A percentile compares a stretch with the other conserved stretches of the same genome.
phyloP scores from a whole-genome alignment of 2,797 vertebrate species.

The Micropoecilia bifurca region DNA sequence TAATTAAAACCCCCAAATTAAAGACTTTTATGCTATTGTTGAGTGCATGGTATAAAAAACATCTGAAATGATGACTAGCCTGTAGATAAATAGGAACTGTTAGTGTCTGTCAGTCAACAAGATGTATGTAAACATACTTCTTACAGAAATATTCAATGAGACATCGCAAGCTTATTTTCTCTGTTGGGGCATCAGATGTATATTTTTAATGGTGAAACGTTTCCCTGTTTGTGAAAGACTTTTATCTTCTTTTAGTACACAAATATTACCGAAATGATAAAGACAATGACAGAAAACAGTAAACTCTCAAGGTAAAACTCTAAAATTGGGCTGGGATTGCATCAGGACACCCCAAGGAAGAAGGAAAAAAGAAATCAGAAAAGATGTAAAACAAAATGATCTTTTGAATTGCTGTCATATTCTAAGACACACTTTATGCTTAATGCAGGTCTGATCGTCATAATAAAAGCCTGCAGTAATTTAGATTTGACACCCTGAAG shows the following conservation, averaged over 20 bases:
- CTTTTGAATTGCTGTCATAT: background rate
- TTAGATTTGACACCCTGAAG: conserved; percentile 10
- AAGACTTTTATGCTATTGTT: background rate
- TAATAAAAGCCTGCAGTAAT: conserved; percentile 17
- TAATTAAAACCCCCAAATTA: background rate
- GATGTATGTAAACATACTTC: background rate
- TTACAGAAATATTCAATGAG: background rate
- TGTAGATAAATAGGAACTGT: background rate
- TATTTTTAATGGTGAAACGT: conserved; percentile 33
- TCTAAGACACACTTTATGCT: conserved; percentile 3
- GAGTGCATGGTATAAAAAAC: background rate
- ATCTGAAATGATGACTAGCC: background rate
- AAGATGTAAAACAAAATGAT: background rate
- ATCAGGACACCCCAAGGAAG: background rate
- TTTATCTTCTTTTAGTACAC: conserved; percentile 32
- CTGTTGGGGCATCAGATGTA: conserved; percentile 23
- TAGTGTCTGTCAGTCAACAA: background rate
- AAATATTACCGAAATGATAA: conserved; percentile 11
- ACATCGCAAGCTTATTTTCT: conserved; percentile 13
- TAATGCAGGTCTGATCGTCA: background rate
- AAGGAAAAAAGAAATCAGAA: background rate
- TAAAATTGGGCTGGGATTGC: background rate
- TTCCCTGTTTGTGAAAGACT: conserved; percentile 34
- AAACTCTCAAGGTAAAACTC: conserved; percentile 4
- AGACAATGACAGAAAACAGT: conserved; percentile 11